These are phyloP conservation scores for Pseudeuparius sepicola DNA, from an alignment of 2,888 invertebrate genomes.

Conservation along the genomic window DNA sequence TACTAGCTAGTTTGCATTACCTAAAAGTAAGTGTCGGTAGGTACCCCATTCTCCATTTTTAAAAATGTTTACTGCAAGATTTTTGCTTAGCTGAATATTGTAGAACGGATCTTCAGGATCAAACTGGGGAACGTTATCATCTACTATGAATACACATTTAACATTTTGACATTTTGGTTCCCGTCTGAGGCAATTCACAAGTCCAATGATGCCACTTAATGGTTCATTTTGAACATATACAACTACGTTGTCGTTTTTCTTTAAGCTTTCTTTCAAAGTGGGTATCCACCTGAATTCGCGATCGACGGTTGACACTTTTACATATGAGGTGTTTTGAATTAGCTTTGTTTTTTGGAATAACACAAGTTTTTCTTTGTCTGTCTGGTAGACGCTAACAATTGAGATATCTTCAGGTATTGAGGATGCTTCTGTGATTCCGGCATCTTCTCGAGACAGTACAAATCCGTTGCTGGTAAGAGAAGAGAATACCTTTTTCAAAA, in stretches of 20 bases:
- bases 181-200: slow-evolving; percentile 56
- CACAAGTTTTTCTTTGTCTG: slow-evolving; percentile 44
- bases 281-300: slow-evolving; percentile 45
- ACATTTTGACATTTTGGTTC: slow-evolving; percentile 44
- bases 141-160: slow-evolving; percentile 45
- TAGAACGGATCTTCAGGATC: slow-evolving; percentile 47
- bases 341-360: slow-evolving; percentile 41
- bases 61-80: slow-evolving; percentile 71
- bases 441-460: slow-evolving; percentile 51
- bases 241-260: slow-evolving; percentile 47
- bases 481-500: slow-evolving; percentile 15
- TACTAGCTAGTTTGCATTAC: no score
- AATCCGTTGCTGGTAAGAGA: slow-evolving; percentile 46
- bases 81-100: slow-evolving; percentile 54
- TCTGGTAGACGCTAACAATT: slow-evolving; percentile 42
- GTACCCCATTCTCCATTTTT: slow-evolving; percentile 51
- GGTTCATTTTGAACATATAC: slow-evolving; percentile 53
- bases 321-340: slow-evolving; percentile 37
- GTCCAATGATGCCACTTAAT: slow-evolving; percentile 70
- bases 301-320: slow-evolving; percentile 36
- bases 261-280: slow-evolving; percentile 34
- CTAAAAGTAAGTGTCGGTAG: slow-evolving; percentile 67
- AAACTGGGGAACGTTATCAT: slow-evolving; percentile 52
- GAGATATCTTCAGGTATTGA: slow-evolving; percentile 8
- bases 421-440: no score